These are phyloP conservation scores for Rattus rattus DNA, from an alignment of 2,113 vertebrate genomes.

Conservation along the genomic window DNA sequence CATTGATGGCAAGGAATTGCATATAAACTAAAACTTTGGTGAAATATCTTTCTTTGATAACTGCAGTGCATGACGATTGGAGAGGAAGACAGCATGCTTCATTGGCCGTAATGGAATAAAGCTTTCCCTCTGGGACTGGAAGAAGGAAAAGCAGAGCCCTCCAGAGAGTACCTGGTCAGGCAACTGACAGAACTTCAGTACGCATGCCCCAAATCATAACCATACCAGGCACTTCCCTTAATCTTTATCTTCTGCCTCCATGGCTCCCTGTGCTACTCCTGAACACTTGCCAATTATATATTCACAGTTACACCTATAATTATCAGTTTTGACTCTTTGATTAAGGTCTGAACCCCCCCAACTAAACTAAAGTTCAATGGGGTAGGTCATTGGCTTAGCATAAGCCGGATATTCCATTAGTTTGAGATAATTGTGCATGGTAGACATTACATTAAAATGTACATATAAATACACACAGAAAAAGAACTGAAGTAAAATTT, in stretches of 20 bases:
- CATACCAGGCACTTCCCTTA: neutral
- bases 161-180: neutral
- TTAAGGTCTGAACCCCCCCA: neutral
- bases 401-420: neutral
- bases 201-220: neutral
- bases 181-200: neutral
- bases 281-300: neutral
- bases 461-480: neutral
- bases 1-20: neutral
- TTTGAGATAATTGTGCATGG: constrained; percentile 21
- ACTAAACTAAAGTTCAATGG: neutral
- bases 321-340: constrained; percentile 4
- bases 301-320: neutral
- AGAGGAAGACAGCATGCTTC: neutral
- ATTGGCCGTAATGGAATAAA: no score
- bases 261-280: neutral
- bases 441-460: neutral
- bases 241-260: neutral
- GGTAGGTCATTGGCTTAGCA: neutral
- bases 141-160: constrained; percentile 10
- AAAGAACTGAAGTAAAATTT: neutral
- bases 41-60: neutral
- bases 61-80: neutral
- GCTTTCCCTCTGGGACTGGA: fast-evolving
- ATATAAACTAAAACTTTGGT: neutral